Percentiles rank a stretch among this genome's conserved stretches.
phyloP scores from a whole-genome alignment of 2,797 vertebrate species.

The Sphenodon punctatus region DNA sequence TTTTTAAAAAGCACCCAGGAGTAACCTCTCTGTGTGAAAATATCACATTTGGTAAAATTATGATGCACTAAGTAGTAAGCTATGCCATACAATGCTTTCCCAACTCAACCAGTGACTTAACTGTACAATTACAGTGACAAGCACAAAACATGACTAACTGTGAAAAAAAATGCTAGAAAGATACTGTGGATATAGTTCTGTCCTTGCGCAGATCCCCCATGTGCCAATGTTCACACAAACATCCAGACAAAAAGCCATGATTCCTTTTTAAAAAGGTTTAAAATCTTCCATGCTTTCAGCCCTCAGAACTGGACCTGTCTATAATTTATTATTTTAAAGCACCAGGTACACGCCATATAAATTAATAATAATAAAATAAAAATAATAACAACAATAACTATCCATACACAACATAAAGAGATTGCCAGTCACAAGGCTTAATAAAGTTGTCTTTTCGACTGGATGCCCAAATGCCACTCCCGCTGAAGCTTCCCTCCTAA shows the following conservation, averaged over 20 bases:
- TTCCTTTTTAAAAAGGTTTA: slow-evolving; percentile 26
- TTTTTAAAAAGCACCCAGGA: neutral
- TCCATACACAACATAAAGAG: neutral
- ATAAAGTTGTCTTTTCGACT: neutral
- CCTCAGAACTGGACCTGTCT: no score
- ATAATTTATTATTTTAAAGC: no score
- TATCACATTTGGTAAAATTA: neutral
- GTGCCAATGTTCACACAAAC: slow-evolving; percentile 39
- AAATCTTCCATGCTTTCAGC: neutral
- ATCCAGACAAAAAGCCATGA: slow-evolving; percentile 31
- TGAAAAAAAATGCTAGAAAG: neutral
- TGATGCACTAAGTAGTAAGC: neutral
- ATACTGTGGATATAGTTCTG: slow-evolving; percentile 22
- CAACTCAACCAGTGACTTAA: neutral
- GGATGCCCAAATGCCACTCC: neutral
- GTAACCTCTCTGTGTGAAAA: slow-evolving; percentile 16
- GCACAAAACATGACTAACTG: neutral
- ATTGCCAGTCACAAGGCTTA: neutral
- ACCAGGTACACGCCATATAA: no score
- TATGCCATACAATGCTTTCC: neutral
- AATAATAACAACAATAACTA: no score
- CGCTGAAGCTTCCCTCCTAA: neutral
- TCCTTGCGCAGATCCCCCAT: neutral
- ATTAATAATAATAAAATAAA: no score
- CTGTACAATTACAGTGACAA: neutral